phyloP scores from a whole-genome alignment of 1,140 invertebrate genomes.

The Leptopilina boulardi region DNA sequence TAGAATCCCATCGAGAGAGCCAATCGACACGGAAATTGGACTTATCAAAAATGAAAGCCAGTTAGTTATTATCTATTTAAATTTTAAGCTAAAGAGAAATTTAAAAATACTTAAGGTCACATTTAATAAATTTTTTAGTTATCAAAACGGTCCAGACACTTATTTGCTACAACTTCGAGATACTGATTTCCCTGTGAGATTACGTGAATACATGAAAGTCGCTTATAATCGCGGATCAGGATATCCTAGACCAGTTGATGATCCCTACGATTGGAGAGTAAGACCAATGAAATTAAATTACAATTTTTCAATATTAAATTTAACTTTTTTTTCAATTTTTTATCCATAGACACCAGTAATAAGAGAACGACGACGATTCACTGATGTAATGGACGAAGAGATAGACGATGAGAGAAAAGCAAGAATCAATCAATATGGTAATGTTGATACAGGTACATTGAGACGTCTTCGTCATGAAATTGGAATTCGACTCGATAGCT shows the following conservation, averaged over 20 bases:
- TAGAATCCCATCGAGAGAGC: conserved; percentile 84
- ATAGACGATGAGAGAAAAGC: conserved; percentile 92
- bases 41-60: conserved; percentile 90
- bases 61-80: conserved; percentile 79
- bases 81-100: too few relatives aligned
- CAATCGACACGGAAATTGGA: conserved; percentile 89
- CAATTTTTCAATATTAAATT: too few relatives aligned
- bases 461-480: conserved; percentile 88
- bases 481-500: conserved; percentile 86
- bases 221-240: conserved; percentile 85
- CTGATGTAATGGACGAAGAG: conserved; percentile 97
- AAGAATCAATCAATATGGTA: conserved; percentile 86
- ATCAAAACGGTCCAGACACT: conserved; percentile 96
- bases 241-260: conserved; percentile 80
- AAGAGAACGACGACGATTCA: conserved; percentile 91
- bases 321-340: too few relatives aligned
- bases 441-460: conserved; percentile 81
- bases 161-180: conserved; percentile 95
- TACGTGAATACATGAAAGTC: conserved; percentile 95
- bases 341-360: conserved; percentile 86
- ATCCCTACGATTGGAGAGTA: conserved; percentile 87
- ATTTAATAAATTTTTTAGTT: conserved; percentile 77
- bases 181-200: conserved; percentile 92
- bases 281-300: conserved; percentile 64
- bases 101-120: neutral